Conservation (phyloP, 1,140 invertebrate species). For the Wiebesia pumilae region DNA sequence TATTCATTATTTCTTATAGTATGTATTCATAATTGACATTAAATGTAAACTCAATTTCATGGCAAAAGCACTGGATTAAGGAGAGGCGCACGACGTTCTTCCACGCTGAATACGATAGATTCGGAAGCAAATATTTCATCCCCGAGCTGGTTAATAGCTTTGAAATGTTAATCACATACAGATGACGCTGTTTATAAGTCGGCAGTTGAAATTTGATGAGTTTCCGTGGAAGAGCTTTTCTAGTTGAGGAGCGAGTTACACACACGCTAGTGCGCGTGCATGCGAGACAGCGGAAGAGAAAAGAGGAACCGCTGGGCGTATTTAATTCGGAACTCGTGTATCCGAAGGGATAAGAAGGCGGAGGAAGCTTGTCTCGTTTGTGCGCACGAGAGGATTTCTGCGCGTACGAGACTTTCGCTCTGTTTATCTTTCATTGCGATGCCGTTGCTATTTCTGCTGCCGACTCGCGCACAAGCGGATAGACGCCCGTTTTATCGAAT, state of each 20-base stretch:
- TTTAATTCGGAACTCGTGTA: constrained; percentile 52
- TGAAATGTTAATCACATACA: not conserved
- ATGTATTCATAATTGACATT: too few species aligned
- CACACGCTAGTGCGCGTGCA: not conserved
- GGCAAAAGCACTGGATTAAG: too few species aligned
- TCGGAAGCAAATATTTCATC: not conserved
- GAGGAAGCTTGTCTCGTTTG: constrained; percentile 52
- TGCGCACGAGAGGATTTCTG: constrained; percentile 42
- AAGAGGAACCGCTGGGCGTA: constrained; percentile 37
- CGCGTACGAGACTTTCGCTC: constrained; percentile 1
- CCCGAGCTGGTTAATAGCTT: not conserved
- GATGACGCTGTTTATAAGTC: not conserved
- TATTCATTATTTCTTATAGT: not conserved
- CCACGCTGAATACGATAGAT: not conserved
- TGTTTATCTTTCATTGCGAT: constrained; percentile 46
- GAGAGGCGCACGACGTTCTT: not conserved
- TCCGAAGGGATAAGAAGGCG: constrained; percentile 34
- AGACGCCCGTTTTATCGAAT: constrained; percentile 28
- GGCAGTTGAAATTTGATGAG: constrained; percentile 8
- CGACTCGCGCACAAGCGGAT: not conserved
- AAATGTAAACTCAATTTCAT: too few species aligned
- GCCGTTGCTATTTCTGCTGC: not conserved
- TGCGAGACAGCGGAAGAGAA: constrained; percentile 31
- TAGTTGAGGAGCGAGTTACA: too few species aligned
- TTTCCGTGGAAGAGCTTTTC: not conserved